Percentiles rank a stretch among this genome's conserved stretches.
phyloP scores from a whole-genome alignment of 2,888 invertebrate genomes.

The Oscheius myriophilus region DNA sequence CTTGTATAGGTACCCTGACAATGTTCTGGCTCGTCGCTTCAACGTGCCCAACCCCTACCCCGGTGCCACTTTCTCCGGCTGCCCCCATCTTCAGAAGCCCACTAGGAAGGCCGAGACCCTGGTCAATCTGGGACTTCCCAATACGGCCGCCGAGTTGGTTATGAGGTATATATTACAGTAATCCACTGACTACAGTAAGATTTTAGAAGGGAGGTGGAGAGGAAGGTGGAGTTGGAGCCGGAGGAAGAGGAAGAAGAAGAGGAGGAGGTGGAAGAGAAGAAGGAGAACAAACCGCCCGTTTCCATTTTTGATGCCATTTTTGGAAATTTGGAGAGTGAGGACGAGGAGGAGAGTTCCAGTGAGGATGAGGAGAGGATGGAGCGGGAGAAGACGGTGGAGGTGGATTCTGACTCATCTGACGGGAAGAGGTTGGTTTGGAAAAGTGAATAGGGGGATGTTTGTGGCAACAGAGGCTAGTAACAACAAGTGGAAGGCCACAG shows the following conservation, averaged over 20 bases:
- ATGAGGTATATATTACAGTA: conserved; percentile 10
- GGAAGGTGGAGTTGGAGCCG: conserved; percentile 23
- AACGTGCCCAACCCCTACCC: conserved; percentile 88
- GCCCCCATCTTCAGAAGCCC: conserved; percentile 46
- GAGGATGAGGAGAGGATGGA: conserved; percentile 29
- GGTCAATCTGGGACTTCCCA: conserved; percentile 49
- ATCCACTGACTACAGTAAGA: conserved; percentile 3
- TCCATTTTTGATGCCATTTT: conserved; percentile 49
- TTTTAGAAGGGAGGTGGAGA: conserved; percentile 16
- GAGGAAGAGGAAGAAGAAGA: conserved; percentile 22
- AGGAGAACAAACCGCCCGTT: conserved; percentile 38
- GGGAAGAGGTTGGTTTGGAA: background rate
- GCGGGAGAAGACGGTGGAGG: conserved; percentile 5
- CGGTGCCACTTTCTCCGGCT: conserved; percentile 72
- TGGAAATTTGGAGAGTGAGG: conserved; percentile 21
- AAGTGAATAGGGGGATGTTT: no score
- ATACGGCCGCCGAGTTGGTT: conserved; percentile 46
- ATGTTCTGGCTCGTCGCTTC: conserved; percentile 87
- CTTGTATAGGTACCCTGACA: conserved; percentile 70
- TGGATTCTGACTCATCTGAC: background rate
- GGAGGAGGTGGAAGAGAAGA: conserved; percentile 6
- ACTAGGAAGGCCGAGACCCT: conserved; percentile 31
- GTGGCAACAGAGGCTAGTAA: no score
- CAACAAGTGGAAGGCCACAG: background rate
- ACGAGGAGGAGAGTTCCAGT: conserved; percentile 7